phyloP scores from a whole-genome alignment of 2,888 invertebrate species.

The Nephrotoma appendiculata region DNA sequence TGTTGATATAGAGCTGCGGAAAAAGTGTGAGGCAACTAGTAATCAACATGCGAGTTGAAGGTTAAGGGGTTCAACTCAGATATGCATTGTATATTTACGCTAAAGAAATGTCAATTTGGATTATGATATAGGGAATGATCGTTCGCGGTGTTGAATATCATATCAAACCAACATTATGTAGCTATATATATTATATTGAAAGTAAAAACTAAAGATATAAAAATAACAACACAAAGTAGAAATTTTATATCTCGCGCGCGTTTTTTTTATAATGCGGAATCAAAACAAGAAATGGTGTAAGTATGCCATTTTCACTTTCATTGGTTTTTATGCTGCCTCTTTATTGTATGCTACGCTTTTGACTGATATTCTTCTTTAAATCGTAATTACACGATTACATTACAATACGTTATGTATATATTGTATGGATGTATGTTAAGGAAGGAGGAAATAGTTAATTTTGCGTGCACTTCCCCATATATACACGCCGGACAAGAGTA shows the following conservation, averaged over 20 bases:
- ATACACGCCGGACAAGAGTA: not conserved
- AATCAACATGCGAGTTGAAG: not conserved
- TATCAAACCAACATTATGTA: not conserved
- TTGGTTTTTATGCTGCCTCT: not conserved
- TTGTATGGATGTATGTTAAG: not conserved
- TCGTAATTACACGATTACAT: not conserved
- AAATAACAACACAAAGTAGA: not conserved
- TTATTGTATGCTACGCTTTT: not conserved
- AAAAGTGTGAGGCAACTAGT: not conserved
- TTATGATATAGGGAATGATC: not conserved
- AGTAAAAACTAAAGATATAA: not conserved
- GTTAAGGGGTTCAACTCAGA: not conserved
- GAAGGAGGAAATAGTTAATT: not conserved
- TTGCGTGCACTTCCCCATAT: not conserved
- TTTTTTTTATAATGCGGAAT: not conserved
- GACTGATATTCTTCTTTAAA: not conserved
- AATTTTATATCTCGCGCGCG: not conserved
- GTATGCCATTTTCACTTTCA: not conserved
- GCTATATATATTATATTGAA: not conserved
- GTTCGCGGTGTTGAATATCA: not conserved
- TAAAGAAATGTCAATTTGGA: not conserved
- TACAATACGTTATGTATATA: not conserved
- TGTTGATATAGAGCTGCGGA: not conserved
- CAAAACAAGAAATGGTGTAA: not conserved
- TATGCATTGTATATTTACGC: not conserved